A percentile compares a stretch with the other conserved stretches of the same genome.
Conservation (phyloP, 2,888 invertebrate genomes). For the Archips crataeganus region DNA sequence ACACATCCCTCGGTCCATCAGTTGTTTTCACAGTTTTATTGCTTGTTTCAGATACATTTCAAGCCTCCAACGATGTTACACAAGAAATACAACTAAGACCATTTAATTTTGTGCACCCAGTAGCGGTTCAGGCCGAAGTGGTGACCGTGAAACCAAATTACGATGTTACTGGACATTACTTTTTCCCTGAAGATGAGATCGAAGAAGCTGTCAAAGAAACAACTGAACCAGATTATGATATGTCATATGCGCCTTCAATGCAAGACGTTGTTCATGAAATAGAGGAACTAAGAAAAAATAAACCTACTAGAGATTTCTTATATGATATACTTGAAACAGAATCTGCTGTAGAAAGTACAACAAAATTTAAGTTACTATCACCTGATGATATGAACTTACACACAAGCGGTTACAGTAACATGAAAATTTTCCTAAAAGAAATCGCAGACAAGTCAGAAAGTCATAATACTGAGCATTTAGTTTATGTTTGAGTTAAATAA, state of each 20-base stretch:
- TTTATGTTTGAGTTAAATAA: constrained; percentile 38
- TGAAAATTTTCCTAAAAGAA: constrained; percentile 66
- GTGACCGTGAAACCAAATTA: constrained; percentile 64
- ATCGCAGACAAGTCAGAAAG: constrained; percentile 51
- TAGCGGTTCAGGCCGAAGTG: constrained; percentile 73
- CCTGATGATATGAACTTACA: constrained; percentile 58
- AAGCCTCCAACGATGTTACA: constrained; percentile 50
- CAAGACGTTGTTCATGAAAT: constrained; percentile 73
- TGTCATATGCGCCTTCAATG: constrained; percentile 54
- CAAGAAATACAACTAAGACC: constrained; percentile 49
- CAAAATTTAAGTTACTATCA: constrained; percentile 51
- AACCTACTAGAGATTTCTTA: constrained; percentile 71
- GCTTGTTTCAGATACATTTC: constrained; percentile 62
- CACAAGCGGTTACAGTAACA: constrained; percentile 59
- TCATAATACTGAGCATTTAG: constrained; percentile 21
- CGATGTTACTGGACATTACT: constrained; percentile 77
- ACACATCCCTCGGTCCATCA: too few relatives aligned
- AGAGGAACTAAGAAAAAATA: constrained; percentile 68
- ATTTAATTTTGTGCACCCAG: constrained; percentile 56
- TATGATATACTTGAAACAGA: constrained; percentile 78
- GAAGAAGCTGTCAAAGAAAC: constrained; percentile 58
- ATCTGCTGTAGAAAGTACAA: constrained; percentile 60
- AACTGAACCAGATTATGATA: constrained; percentile 69
- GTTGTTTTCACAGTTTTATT: neutral
- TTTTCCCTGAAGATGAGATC: constrained; percentile 72